A percentile compares a stretch with the other conserved stretches of the same genome.
These are phyloP conservation scores for Apostichopus californicus DNA, from an alignment of 35 echinoderm and acorn worm species.

Conservation along the genomic window DNA sequence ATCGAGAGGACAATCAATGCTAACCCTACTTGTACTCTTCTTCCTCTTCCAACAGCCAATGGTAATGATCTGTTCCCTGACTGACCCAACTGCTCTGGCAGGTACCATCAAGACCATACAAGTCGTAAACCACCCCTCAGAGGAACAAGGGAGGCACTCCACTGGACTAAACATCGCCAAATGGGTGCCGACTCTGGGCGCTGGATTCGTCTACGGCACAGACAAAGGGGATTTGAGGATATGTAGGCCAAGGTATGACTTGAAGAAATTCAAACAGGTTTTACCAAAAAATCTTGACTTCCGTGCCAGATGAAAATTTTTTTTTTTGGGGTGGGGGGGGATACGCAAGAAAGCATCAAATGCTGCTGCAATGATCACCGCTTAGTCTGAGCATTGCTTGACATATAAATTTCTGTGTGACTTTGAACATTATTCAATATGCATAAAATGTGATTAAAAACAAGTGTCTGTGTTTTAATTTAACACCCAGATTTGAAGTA, in stretches of 20 bases:
- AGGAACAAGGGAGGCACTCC: constrained; percentile 44
- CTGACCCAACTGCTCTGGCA: not conserved
- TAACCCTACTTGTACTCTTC: not conserved
- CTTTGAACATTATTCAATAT: too few relatives aligned
- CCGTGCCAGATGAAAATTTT: too few relatives aligned
- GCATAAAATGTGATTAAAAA: too few relatives aligned
- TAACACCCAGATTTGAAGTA: not conserved
- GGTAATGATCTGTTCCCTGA: constrained; percentile 23
- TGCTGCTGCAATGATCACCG: too few relatives aligned
- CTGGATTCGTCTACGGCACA: constrained; percentile 89
- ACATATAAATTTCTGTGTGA: too few relatives aligned
- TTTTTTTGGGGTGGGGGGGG: too few relatives aligned
- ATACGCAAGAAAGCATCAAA: too few relatives aligned
- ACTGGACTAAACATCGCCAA: constrained; percentile 84
- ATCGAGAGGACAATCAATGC: not conserved
- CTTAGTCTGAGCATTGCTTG: too few relatives aligned
- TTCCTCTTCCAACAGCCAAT: not conserved
- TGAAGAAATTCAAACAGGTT: too few relatives aligned
- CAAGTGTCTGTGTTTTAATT: not conserved
- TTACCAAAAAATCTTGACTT: too few relatives aligned
- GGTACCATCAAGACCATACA: constrained; percentile 50
- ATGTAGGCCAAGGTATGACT: constrained; percentile 63
- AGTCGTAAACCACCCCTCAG: constrained; percentile 61
- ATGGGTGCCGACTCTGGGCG: constrained; percentile 83
- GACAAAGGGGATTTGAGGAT: constrained; percentile 82